Conservation (phyloP, 2,888 invertebrate species). For the Allacma fusca region DNA sequence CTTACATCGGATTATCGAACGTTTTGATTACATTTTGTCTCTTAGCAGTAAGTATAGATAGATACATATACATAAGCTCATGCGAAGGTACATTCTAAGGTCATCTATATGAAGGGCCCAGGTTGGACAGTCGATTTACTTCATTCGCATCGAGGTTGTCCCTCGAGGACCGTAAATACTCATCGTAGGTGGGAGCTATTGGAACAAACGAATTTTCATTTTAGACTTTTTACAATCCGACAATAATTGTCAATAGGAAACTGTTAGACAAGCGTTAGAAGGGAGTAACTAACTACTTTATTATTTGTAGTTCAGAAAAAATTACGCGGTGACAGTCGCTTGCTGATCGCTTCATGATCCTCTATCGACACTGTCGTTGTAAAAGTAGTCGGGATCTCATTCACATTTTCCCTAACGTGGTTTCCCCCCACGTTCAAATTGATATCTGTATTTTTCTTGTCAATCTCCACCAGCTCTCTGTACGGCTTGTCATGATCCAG, state of each 20-base stretch:
- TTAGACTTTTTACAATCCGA: too few relatives aligned
- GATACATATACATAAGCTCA: too few relatives aligned
- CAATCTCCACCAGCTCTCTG: neutral
- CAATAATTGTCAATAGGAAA: too few relatives aligned
- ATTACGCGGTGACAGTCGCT: slow-evolving; percentile 22
- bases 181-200: slow-evolving; percentile 26
- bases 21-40: too few relatives aligned
- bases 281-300: too few relatives aligned
- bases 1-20: too few relatives aligned
- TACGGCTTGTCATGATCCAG: neutral
- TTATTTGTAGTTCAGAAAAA: too few relatives aligned
- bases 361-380: neutral
- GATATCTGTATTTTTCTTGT: neutral
- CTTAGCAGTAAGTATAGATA: too few relatives aligned
- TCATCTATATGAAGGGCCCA: slow-evolving; percentile 19
- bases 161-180: slow-evolving; percentile 11
- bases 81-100: too few relatives aligned
- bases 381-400: neutral
- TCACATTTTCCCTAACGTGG: neutral
- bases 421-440: neutral
- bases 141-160: neutral
- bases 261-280: neutral
- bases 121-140: neutral
- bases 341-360: slow-evolving; percentile 4
- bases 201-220: neutral